A percentile compares a stretch with the other conserved stretches of the same genome.
Conservation (phyloP, 2,113 vertebrate species). For the Stomatorhinus ivindoensis region DNA sequence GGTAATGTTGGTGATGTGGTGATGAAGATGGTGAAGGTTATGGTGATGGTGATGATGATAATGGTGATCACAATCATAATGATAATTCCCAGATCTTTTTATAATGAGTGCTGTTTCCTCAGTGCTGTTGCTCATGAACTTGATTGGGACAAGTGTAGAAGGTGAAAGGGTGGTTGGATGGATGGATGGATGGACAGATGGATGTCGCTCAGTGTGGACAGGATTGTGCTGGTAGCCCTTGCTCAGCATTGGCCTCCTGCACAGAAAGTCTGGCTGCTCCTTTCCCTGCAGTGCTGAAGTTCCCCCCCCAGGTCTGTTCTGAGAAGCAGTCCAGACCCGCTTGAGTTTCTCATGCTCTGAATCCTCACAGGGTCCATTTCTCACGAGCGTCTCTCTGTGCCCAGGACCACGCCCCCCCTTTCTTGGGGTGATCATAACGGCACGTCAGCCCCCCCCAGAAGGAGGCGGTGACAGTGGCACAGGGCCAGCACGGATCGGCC, state of each 20-base stretch:
- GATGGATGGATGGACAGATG: not conserved
- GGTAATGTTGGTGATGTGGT: not conserved
- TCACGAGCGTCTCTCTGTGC: conserved; percentile 19
- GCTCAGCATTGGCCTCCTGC: not conserved
- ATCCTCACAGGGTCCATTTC: conserved; percentile 13
- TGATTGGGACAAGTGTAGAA: not conserved
- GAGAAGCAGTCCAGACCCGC: not conserved
- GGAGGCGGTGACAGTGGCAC: not conserved
- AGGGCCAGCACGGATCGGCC: not conserved
- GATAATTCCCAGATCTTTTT: not conserved
- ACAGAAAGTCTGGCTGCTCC: not conserved
- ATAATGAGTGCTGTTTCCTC: not conserved
- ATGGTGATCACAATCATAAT: not conserved
- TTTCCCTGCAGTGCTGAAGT: not conserved
- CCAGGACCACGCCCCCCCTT: not conserved
- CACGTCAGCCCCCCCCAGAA: not conserved
- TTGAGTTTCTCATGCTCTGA: conserved; percentile 40
- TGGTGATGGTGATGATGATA: not conserved
- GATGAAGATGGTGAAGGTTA: not conserved
- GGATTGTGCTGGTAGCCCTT: too few relatives aligned
- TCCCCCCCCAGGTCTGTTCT: not conserved
- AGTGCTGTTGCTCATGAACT: not conserved
- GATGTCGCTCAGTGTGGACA: not conserved
- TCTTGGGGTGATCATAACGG: not conserved
- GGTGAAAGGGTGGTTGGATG: not conserved